phyloP scores from a whole-genome alignment of 1,140 invertebrate genomes.

The Pseudomyrmex pallidus region DNA sequence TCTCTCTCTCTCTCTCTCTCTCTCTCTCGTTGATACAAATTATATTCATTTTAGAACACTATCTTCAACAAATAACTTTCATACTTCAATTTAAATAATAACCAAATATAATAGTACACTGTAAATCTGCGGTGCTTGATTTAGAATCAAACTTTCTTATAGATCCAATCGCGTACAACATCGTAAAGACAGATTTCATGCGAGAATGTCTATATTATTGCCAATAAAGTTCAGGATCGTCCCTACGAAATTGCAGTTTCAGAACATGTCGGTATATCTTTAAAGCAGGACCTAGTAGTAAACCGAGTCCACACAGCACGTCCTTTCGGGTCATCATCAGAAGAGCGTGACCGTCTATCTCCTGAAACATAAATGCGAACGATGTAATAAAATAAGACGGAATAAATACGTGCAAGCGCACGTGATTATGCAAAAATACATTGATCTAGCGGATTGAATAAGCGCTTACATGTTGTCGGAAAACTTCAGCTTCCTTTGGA shows the following conservation, averaged over 20 bases:
- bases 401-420: slow-evolving; percentile 1
- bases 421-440: background rate
- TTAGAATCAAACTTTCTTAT: slow-evolving; percentile 8
- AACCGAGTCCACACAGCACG: slow-evolving; percentile 90
- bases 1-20: too few relatives aligned
- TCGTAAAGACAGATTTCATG: background rate
- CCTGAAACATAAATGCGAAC: slow-evolving; percentile 86
- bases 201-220: slow-evolving; percentile 78
- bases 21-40: too few relatives aligned
- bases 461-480: slow-evolving; percentile 90
- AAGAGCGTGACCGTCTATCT: slow-evolving; percentile 94
- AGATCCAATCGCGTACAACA: background rate
- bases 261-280: slow-evolving; percentile 93
- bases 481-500: slow-evolving; percentile 90
- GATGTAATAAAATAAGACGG: background rate
- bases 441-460: slow-evolving; percentile 5
- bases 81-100: too few relatives aligned
- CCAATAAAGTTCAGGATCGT: slow-evolving; percentile 90
- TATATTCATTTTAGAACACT: too few relatives aligned
- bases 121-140: too few relatives aligned
- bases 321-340: slow-evolving; percentile 92
- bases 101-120: too few relatives aligned
- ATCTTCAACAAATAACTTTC: too few relatives aligned
- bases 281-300: slow-evolving; percentile 94
- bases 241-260: slow-evolving; percentile 89